Evolutionary conservation across 2,113 vertebrate species (phyloP), one percentile per base, ranked within the genome.

Genomic region (Beaufortia kweichowensis): DNA sequence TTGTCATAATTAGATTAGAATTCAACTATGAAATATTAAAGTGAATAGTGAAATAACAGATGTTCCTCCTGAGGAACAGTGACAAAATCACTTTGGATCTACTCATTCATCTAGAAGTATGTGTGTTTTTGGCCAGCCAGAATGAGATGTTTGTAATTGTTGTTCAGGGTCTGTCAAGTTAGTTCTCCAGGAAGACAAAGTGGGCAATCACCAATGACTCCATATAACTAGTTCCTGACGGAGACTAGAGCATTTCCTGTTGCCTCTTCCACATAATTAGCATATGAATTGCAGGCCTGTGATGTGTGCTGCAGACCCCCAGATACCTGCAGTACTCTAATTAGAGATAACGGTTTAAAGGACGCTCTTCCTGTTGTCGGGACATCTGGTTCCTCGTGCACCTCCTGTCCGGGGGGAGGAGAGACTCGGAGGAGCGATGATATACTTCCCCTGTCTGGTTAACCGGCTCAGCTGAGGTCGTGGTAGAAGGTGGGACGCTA

Each of bases 321-420:
- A 61, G 74, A 78, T 82, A 84, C 69, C 81, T 76, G 67, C 68
- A 68, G 75, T 78, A 43, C 59, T 80, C 77, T 80, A 86, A 84
- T 84, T 83, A 86, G 73, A 21, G 57, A 66, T 75, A 73, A 73
- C 67, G 57, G 75, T 83, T 81, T 84, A 81, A 79, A 81, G 75
- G 69, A 79, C 67, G 67, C 74, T 43, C 66, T 31, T 67, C 55
- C 66, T 78, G 82, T 84, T 83, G 83, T 75, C 79, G 73, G 62
- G 78, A 83, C 83, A 86, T 84, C 83, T 86, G 83, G 77, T 79
- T 76, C 77, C 79, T 65, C 63, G 23, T 76, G 46, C 55, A 79
- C 72, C 65, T 84, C 79, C 81, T 81, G 79, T 80, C 61, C 75
- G 3, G 77, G 75, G 50, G 81, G 81, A 76, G 79, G 73, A 63